Conservation (phyloP, 2,888 invertebrate genomes). For the Polylopha cassiicola region DNA sequence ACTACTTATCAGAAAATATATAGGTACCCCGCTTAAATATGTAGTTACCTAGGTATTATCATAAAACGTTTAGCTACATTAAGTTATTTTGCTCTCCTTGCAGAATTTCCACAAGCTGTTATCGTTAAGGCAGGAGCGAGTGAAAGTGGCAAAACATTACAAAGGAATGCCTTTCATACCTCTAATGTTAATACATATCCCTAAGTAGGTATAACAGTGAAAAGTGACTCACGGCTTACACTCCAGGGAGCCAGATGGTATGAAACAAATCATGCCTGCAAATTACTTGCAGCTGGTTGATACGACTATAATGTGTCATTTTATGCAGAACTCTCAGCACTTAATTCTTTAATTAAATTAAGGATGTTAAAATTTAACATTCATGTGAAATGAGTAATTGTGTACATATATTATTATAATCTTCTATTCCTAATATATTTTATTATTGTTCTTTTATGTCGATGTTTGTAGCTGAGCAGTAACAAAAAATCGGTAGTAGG, state of each 20-base stretch:
- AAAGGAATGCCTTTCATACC: not conserved
- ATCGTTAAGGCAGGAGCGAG: conserved; percentile 2
- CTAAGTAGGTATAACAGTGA: not conserved
- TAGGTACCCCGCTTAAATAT: too few species aligned
- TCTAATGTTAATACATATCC: not conserved
- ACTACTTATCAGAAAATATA: too few species aligned
- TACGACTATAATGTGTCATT: conserved; percentile 31
- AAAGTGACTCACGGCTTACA: conserved; percentile 16
- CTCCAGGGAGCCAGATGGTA: conserved; percentile 38
- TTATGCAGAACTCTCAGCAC: conserved; percentile 36
- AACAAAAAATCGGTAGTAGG: too few species aligned
- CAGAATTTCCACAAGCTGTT: not conserved
- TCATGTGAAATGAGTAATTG: too few species aligned
- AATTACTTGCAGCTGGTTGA: conserved; percentile 46
- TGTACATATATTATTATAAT: too few species aligned
- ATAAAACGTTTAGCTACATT: too few species aligned
- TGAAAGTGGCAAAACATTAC: conserved; percentile 3
- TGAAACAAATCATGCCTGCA: conserved; percentile 40
- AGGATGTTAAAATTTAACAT: too few species aligned
- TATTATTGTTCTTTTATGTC: too few species aligned
- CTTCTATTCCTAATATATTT: too few species aligned
- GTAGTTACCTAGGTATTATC: too few species aligned
- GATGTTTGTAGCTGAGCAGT: too few species aligned
- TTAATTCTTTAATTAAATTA: conserved; percentile 6
- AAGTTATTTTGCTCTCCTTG: too few species aligned